Percentiles rank a stretch among this genome's conserved stretches.
These are phyloP conservation scores for Acanthosoma haemorrhoidale DNA, from an alignment of 2,888 invertebrate species.

Conservation along the genomic window DNA sequence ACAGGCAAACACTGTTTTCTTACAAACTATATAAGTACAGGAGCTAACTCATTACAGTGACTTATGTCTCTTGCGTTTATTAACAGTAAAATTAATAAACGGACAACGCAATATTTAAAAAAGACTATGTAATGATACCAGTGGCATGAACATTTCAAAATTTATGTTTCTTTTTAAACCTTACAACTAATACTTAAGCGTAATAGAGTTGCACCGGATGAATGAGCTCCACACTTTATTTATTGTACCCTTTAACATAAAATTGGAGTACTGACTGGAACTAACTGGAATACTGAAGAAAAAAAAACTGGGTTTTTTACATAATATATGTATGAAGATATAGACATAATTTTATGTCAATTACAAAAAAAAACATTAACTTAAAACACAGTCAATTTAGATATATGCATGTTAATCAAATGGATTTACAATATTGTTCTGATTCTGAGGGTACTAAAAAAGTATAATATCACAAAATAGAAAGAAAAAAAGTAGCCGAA, in stretches of 20 bases:
- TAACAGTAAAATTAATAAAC: conserved; percentile 21
- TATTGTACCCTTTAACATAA: conserved; percentile 24
- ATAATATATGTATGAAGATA: neutral
- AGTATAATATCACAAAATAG: conserved; percentile 24
- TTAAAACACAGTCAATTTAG: neutral
- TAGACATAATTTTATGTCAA: too few species aligned
- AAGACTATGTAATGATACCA: conserved; percentile 20
- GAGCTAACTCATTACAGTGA: conserved; percentile 32
- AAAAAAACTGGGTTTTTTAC: neutral
- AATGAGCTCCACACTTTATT: conserved; percentile 29
- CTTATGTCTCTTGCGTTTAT: conserved; percentile 28
- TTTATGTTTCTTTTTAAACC: neutral
- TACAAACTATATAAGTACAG: conserved; percentile 27
- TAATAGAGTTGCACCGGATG: conserved; percentile 31
- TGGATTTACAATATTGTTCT: neutral
- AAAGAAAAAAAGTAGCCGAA: conserved; percentile 10
- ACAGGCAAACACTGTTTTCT: conserved; percentile 30
- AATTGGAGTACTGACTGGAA: conserved; percentile 18
- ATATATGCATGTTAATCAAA: neutral
- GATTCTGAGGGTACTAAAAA: conserved; percentile 16
- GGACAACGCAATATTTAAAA: conserved; percentile 24
- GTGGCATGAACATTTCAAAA: conserved; percentile 21
- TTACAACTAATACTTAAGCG: conserved; percentile 24
- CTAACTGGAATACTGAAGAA: conserved; percentile 5
- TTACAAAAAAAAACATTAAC: neutral